Conservation (phyloP, 2,797 vertebrate species). For the Simalia tracyae region DNA sequence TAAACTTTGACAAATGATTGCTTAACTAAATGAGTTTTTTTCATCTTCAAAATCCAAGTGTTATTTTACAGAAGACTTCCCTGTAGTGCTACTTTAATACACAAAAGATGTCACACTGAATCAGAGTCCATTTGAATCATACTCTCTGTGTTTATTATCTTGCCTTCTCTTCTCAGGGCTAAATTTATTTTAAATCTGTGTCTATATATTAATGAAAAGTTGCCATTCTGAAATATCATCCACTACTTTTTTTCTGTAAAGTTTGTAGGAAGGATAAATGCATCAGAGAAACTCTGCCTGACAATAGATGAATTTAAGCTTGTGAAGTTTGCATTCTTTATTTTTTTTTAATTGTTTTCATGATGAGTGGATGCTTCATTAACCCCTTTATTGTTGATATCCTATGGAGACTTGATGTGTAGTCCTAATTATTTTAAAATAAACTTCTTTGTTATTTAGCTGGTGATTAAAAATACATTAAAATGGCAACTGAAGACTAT, state of each 20-base stretch:
- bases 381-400: slow-evolving; percentile 83
- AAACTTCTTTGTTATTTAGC: slow-evolving; percentile 82
- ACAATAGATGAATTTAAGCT: slow-evolving; percentile 73
- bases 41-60: neutral
- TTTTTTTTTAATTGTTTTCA: slow-evolving; percentile 72
- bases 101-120: neutral
- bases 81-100: neutral
- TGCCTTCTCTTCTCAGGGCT: slow-evolving; percentile 56
- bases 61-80: slow-evolving; percentile 1
- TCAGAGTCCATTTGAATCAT: neutral
- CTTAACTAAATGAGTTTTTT: slow-evolving; percentile 6
- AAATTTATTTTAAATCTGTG: slow-evolving; percentile 66
- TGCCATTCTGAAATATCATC: slow-evolving; percentile 53
- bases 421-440: slow-evolving; percentile 86
- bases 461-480: slow-evolving; percentile 84
- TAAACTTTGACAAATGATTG: neutral
- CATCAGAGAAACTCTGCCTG: slow-evolving; percentile 66
- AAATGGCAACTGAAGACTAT: slow-evolving; percentile 77
- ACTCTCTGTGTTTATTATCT: neutral
- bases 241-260: slow-evolving; percentile 54
- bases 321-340: slow-evolving; percentile 71
- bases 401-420: slow-evolving; percentile 80
- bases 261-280: slow-evolving; percentile 66
- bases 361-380: slow-evolving; percentile 80
- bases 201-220: slow-evolving; percentile 43